Evolutionary conservation across 2,113 vertebrate species (phyloP).

Genomic region (Halichoeres trimaculatus): DNA sequence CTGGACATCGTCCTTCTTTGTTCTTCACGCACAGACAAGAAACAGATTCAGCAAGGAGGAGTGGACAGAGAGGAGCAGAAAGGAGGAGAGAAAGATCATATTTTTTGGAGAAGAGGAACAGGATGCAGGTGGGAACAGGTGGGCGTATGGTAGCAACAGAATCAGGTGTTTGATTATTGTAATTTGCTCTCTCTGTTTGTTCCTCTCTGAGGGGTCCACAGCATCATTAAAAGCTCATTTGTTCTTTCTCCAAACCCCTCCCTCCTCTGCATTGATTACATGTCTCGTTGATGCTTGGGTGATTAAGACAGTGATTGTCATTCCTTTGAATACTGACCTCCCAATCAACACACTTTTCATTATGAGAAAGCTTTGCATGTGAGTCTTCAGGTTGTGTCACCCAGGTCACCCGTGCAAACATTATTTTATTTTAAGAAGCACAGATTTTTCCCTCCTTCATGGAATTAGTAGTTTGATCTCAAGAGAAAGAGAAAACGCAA

Average conservation of each 20-base stretch:
- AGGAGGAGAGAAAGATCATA: slow-evolving; percentile 15
- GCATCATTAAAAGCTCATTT: slow-evolving; percentile 72
- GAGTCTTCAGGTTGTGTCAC: neutral
- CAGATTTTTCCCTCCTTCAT: neutral
- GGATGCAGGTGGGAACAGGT: neutral
- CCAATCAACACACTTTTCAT: neutral
- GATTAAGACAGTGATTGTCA: slow-evolving; percentile 32
- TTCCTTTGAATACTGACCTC: slow-evolving; percentile 29
- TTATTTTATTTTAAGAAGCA: neutral
- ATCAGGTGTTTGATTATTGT: slow-evolving; percentile 20
- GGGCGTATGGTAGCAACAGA: slow-evolving; percentile 16
- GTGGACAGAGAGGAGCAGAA: slow-evolving; percentile 7
- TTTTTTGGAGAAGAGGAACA: neutral
- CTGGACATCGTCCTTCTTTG: slow-evolving; percentile 45
- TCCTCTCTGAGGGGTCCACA: slow-evolving; percentile 9
- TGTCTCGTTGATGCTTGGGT: slow-evolving; percentile 36
- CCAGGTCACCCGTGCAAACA: neutral
- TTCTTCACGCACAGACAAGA: slow-evolving; percentile 53
- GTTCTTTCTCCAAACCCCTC: slow-evolving; percentile 34
- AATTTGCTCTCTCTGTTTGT: slow-evolving; percentile 14
- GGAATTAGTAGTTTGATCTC: neutral
- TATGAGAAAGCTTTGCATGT: neutral
- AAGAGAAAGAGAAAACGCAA: slow-evolving; percentile 1
- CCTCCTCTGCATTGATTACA: slow-evolving; percentile 44
- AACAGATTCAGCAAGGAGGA: neutral